These are phyloP conservation scores for Penaeus indicus DNA, from an alignment of 1,140 invertebrate genomes.

Conservation along the genomic window DNA sequence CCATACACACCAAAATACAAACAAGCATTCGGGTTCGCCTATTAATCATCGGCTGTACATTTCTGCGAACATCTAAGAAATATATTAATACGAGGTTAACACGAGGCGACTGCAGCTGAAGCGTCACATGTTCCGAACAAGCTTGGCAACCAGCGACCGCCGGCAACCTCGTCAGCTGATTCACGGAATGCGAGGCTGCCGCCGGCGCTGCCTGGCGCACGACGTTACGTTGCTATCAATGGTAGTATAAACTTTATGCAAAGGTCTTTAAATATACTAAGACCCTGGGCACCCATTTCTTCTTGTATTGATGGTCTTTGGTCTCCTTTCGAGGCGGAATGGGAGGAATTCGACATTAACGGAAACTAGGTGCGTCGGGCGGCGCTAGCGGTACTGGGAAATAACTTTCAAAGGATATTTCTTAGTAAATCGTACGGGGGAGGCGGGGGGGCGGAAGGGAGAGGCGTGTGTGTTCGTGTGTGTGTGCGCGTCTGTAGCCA, in stretches of 20 bases:
- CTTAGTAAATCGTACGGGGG: conserved; percentile 58
- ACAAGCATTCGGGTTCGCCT: no score
- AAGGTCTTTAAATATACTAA: no score
- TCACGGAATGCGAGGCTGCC: conserved; percentile 60
- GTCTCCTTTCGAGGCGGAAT: no score
- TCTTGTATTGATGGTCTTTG: no score
- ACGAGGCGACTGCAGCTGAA: no score
- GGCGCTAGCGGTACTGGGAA: conserved; percentile 46
- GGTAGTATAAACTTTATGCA: no score
- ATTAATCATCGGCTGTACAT: no score
- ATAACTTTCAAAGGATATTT: conserved; percentile 60
- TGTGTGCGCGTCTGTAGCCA: not conserved
- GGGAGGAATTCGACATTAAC: not conserved
- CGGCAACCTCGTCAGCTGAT: conserved; percentile 60
- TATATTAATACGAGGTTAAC: no score
- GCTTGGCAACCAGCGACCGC: conserved; percentile 48
- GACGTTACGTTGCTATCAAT: not conserved
- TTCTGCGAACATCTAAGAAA: no score
- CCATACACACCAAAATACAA: no score
- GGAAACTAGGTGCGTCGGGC: conserved; percentile 28
- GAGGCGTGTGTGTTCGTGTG: conserved; percentile 37
- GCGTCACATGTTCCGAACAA: not conserved
- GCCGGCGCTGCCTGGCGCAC: conserved; percentile 41
- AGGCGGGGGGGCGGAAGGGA: conserved; percentile 35
- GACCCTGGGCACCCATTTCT: no score